Evolutionary conservation across 64 coral and sea anemone species (phyloP), one percentile per base, ranked within the genome.

Genomic region (Actinia equina): DNA sequence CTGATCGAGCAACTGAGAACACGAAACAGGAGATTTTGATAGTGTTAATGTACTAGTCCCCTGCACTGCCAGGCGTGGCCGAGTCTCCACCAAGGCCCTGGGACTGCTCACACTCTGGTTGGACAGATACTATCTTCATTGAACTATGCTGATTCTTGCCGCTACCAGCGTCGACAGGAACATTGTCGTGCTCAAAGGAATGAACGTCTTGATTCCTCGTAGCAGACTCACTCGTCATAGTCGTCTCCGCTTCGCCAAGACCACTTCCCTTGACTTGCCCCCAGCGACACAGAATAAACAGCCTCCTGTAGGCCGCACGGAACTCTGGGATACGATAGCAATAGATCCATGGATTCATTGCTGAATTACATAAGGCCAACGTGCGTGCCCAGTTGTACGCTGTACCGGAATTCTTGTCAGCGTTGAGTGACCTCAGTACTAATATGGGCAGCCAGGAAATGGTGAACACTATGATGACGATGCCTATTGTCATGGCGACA

Each of bases 381-480:
- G 94, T 89, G 4, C 94, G 84, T n/a, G 94, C 94, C 94, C 94
- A 96, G 85, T 96, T 96, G 61, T 96, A 96, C 4, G 91, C 88
- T 3, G 88, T 84, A 53, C 94, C 92, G 59, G 88, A 93, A 54
- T 92, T 86, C 4, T 88, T 58, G 19, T 93, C 94, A 20, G 91
- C 91, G 43, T 87, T 93, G 14, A 27, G 83, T n/a, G 92, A 83
- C 20, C 94, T 87, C 71, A 96, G 22, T 8, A 89, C 70, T 3
- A 96, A 79, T 18, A 96, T 86, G 2, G 94, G 94, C 52, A 96
- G 86, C 94, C 94, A 96, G 54, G 88, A 93, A 20, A 96, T 43
- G 0, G 85, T 96, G 55, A 96, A 96, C 2, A 96, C 91, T 1
- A 77, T 78, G 62, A 96, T 92, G 57, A 96, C 94, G 52, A 96